Evolutionary conservation across 2,797 vertebrate genomes (phyloP), one percentile per base, ranked within the genome.

Genomic region (Sebastes nivosus): DNA sequence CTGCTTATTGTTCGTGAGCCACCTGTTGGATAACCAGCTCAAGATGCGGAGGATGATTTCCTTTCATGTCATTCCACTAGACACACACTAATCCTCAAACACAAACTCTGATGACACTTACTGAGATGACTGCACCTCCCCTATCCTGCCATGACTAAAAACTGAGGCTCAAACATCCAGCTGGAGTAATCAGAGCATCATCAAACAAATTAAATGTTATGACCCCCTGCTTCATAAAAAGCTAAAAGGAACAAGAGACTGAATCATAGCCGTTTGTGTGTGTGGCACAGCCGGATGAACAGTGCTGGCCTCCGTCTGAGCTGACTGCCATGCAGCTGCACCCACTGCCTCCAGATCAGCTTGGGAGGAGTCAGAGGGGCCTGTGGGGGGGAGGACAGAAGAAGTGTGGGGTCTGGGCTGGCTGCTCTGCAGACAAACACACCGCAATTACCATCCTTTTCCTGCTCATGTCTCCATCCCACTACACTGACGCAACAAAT

Each of bases 321-420:
- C n/a, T 65, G 61, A 87, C 90, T 92, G 87, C 81, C 81, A 80
- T 82, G 86, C 94, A 95, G 94, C 94, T 95, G 92, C 89, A 90
- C 79, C 84, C 83, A 76, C 81, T 88, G 86, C 88, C 92, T 93
- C 84, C 77, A 88, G 88, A 89, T 90, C 87, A 86, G 80, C 75
- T 89, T 88, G 85, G 89, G 84, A 87, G 85, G 90, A 89, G 89
- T 87, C 68, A 72, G 79, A 81, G 80, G 77, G 82, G 89, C 77
- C 83, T 78, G 71, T 79, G 67, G 83, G 85, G 85, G 89, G 91
- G 86, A 88, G 80, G 83, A 77, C 64, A 72, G 85, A 85, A 85
- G 81, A 52, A 86, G 83, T 85, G 85, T 77, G 78, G 79, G 87
- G 83, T 87, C 83, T 83, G 77, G 88, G 81, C 70, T 52, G 71